Evolutionary conservation across 2,797 vertebrate species (phyloP), one percentile per base, ranked within the genome.

Genomic region (Poecilia wingei): DNA sequence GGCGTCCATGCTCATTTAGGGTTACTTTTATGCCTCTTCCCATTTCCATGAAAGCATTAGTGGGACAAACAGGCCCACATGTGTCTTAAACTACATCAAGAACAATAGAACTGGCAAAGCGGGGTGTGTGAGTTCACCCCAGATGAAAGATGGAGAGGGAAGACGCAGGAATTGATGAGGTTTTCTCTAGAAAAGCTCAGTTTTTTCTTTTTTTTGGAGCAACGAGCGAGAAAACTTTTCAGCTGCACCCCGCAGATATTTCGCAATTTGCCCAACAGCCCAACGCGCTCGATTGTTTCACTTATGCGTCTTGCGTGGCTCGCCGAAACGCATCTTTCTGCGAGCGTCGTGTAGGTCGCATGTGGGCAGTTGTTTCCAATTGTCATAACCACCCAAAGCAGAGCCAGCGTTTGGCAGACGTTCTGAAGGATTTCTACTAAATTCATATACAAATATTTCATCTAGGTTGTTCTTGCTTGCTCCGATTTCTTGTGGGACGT

Each of bases 31-130:
- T 92, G 90, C 76, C 80, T 86, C 87, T 86, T 80, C 51, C 73
- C 73, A 86, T 87, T 86, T 90, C 75, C 78, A 85, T 84, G 82
- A 93, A 91, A 90, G 90, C 84, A 75, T 84, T 84, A 81, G 66
- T 0, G 46, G 86, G 75, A 89, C 86, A 91, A 91, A 86, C 87
- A 87, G 84, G 49, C 83, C 72, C 86, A 90, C 85, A 90, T 91
- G 84, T 92, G 84, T 84, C 86, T 88, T 78, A 66, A 61, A 84
- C 66, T 76, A 43, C 73, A 68, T 33, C 45, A 12, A 33, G 85
- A 92, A 94, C 92, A 94, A 95, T 93, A 87, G 90, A 77, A 84
- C 82, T 84, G 79, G 80, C 88, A 68, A 84, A 87, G 70, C 39
- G 79, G 88, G 86, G 83, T 88, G 79, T 83, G 64, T 22, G 82